These are phyloP conservation scores for Notothenia coriiceps DNA, from an alignment of 2,113 vertebrate species.

Conservation along the genomic window DNA sequence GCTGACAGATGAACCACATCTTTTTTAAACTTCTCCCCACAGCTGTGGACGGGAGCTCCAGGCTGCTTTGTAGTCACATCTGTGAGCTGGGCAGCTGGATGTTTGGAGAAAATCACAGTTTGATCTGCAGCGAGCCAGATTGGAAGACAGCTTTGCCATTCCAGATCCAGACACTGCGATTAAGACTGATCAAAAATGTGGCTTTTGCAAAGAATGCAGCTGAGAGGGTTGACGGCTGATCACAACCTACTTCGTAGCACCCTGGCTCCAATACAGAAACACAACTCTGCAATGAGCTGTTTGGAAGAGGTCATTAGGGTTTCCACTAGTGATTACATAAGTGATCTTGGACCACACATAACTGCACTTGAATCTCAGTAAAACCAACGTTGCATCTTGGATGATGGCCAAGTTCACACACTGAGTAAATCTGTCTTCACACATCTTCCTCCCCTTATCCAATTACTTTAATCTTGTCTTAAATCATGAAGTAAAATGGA, in stretches of 20 bases:
- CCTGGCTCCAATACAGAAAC: conserved; percentile 26
- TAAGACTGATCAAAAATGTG: conserved; percentile 70
- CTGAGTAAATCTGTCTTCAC: conserved; percentile 30
- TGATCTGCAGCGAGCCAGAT: conserved; percentile 63
- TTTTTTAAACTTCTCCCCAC: conserved; percentile 73
- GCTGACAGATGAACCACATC: conserved; percentile 74
- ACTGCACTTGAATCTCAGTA: conserved; percentile 19
- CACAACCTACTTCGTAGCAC: conserved; percentile 24
- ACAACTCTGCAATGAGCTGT: conserved; percentile 20
- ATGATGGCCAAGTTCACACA: conserved; percentile 27
- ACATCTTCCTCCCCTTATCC: conserved; percentile 38
- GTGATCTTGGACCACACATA: conserved; percentile 29
- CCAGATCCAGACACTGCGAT: conserved; percentile 59
- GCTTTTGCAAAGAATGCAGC: conserved; percentile 40
- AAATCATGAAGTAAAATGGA: conserved; percentile 19
- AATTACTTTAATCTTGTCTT: conserved; percentile 45
- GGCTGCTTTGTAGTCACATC: conserved; percentile 81
- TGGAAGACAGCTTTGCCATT: conserved; percentile 62
- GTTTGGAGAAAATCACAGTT: conserved; percentile 77
- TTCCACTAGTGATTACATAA: conserved; percentile 52
- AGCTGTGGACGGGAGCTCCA: conserved; percentile 77
- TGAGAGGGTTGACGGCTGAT: conserved; percentile 45
- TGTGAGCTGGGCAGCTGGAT: conserved; percentile 79
- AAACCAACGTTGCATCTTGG: conserved; percentile 45
- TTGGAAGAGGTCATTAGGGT: conserved; percentile 39